phyloP scores from a whole-genome alignment of 2,113 vertebrate species.

The Nipponia nippon region DNA sequence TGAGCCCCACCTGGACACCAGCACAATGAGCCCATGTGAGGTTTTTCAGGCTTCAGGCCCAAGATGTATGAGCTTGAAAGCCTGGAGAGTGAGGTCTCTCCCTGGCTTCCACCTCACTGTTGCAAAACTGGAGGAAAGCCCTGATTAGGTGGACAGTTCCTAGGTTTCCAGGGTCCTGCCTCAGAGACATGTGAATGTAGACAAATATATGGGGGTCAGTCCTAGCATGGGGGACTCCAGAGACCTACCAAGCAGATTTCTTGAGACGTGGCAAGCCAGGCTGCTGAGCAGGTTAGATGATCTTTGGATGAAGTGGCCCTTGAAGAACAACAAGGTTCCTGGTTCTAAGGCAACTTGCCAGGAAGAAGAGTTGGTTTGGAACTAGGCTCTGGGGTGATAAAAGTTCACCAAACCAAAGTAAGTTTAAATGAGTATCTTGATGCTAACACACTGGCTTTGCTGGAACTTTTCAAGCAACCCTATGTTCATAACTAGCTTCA shows the following conservation, averaged over 20 bases:
- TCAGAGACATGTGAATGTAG: background rate
- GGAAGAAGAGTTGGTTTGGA: background rate
- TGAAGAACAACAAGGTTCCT: background rate
- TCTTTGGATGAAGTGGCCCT: background rate
- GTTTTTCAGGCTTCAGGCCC: background rate
- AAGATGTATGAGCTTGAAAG: background rate
- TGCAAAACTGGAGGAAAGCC: background rate
- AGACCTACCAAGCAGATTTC: background rate
- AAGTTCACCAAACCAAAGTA: background rate
- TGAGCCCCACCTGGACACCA: background rate
- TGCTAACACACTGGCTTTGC: background rate
- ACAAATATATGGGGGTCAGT: background rate
- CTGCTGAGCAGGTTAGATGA: background rate
- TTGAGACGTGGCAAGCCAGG: background rate
- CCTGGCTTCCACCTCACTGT: background rate
- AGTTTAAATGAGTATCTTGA: background rate
- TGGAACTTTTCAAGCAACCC: background rate
- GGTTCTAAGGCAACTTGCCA: background rate
- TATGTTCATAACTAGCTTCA: background rate
- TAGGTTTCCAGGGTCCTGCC: background rate
- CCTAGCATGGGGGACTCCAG: accelerated
- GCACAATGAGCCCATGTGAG: background rate
- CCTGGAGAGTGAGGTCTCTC: background rate
- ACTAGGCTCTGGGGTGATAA: background rate
- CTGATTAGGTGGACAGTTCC: background rate